A percentile compares a stretch with the other conserved stretches of the same genome.
Conservation (phyloP, 2,113 vertebrate species). For the Indri indri region DNA sequence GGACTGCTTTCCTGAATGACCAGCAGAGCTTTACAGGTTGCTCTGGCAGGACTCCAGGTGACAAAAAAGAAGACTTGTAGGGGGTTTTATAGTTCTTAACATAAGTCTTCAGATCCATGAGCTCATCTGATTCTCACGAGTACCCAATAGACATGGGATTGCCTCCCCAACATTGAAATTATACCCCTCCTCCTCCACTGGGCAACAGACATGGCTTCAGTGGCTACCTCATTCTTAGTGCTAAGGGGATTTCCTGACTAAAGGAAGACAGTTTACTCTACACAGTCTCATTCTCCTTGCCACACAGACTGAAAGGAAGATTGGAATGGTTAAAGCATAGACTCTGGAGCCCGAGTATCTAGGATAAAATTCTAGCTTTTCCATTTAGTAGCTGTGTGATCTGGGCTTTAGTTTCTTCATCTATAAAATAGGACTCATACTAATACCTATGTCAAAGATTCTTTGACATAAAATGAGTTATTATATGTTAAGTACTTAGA, state of each 20-base stretch:
- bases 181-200: not conserved
- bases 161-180: not conserved
- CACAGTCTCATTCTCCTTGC: not conserved
- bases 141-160: not conserved
- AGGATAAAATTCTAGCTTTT: not conserved
- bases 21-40: not conserved
- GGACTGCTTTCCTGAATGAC: not conserved
- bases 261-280: not conserved
- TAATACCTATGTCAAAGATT: conserved; percentile 7
- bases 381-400: not conserved
- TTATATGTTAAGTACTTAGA: not conserved
- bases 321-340: not conserved
- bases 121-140: not conserved
- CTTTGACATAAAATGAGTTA: conserved; percentile 4
- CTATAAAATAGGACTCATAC: not conserved
- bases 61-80: not conserved
- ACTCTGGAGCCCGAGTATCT: not conserved
- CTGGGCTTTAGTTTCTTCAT: not conserved
- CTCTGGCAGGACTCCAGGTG: not conserved
- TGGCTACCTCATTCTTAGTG: not conserved
- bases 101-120: not conserved
- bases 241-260: not conserved
- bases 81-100: not conserved
- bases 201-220: not conserved
- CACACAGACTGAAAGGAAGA: not conserved